Percentiles rank a stretch among this genome's conserved stretches.
Evolutionary conservation across 2,113 vertebrate genomes (phyloP).

Genomic region (Gavia stellata): DNA sequence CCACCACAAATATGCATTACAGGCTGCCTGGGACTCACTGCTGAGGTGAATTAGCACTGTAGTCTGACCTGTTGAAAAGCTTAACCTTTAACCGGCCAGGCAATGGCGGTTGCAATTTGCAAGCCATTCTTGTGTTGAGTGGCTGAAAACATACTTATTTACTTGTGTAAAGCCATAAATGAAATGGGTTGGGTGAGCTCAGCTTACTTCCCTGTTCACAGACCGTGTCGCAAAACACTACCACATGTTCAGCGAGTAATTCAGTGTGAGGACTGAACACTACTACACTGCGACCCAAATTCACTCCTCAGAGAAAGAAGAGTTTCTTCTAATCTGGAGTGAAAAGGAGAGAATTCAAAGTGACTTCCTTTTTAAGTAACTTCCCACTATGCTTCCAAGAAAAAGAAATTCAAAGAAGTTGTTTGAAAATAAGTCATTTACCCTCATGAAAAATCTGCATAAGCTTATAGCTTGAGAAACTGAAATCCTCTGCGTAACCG

Average conservation of each 20-base stretch:
- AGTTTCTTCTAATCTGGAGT: not conserved
- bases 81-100: conserved; percentile 59
- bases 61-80: conserved; percentile 63
- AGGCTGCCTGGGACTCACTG: conserved; percentile 55
- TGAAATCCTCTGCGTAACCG: not conserved
- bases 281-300: conserved; percentile 27
- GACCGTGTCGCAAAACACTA: conserved; percentile 42
- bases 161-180: conserved; percentile 60
- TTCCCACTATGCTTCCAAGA: conserved; percentile 4
- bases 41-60: conserved; percentile 62
- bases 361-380: not conserved
- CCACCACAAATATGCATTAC: conserved; percentile 53
- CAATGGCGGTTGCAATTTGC: conserved; percentile 60
- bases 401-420: not conserved
- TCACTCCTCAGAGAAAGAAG: conserved; percentile 3
- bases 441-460: not conserved
- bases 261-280: not conserved
- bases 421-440: not conserved
- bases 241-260: conserved; percentile 44
- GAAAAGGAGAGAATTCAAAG: not conserved
- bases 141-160: conserved; percentile 60
- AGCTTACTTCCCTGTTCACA: conserved; percentile 42
- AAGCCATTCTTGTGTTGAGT: conserved; percentile 49
- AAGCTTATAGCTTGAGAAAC: not conserved
- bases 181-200: conserved; percentile 42